Evolutionary conservation across 2,888 invertebrate genomes (phyloP), one percentile per base, ranked within the genome.

Genomic region (Pollenia labialis): DNA sequence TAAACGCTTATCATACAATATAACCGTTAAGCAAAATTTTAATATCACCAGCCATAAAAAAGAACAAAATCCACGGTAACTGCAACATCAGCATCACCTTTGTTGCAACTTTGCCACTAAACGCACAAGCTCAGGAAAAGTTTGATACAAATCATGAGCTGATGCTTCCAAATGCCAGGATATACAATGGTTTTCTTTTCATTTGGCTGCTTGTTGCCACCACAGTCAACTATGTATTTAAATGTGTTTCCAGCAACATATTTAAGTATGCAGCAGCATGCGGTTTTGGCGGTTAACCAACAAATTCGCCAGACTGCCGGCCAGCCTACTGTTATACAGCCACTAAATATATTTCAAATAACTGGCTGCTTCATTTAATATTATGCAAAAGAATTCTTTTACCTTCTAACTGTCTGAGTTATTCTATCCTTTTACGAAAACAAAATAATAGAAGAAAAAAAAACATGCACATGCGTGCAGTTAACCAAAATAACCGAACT

Each of bases 1-100:
- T 91, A 90, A 91, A 91, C 91, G 92, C 91, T 91, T 91, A 91
- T 91, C 92, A 90, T 89, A 69, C 23, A 89, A 88, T 85, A 74
- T 72, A 90, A 91, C 91, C 91, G 92, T 91, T 91, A 91, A 88
- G 89, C 89, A 87, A 89, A 89, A 91, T 89, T 87, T 83, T 89
- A 88, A 87, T 86, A 79, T 81, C 88, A 88, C 88, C 88, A 88
- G n/a, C 58, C 44, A 54, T 62, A 87, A 88, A 87, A 88, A 46
- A 10, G 14, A 62, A 52, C n/a, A 23, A 48, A 66, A 44, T 14
- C 54, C 16, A 48, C 16, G 18, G 23, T 60, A 48, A 46, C 64
- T 64, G 16, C 54, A 42, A n/a, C 52, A 74, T 12, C 44, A 68
- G 42, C 64, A 50, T 23, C 23, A 72, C 3, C 4, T 46, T 64